Evolutionary conservation across 2,113 vertebrate genomes (phyloP), one percentile per base, ranked within the genome.

Genomic region (Eulemur macaco): DNA sequence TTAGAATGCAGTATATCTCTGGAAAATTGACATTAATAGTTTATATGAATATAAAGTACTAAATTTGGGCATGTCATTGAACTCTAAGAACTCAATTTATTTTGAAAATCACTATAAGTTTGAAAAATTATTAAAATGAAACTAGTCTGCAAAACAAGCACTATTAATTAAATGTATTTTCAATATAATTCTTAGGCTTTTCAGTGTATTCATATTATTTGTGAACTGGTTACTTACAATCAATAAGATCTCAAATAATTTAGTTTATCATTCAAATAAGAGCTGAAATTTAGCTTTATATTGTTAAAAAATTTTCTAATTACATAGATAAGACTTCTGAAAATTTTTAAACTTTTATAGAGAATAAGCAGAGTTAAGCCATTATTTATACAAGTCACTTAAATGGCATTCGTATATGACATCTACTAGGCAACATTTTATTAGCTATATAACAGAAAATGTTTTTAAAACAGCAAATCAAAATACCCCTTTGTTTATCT

Each of bases 121-220:
- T 74, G 71, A 91, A 92, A 93, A 71, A 71, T 89, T 52, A 66
- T 10, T 89, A 37, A 88, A 87, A 76, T 94, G 27, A 89, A 82
- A 89, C 56, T 89, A 42, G 27, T 93, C 60, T 95, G 4, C 31
- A 80, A 84, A 89, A 86, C 21, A 86, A 73, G 15, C 25, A 66
- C 50, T 83, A 69, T 14, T 87, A 58, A 69, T 14, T 87, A 58
- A 80, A 31, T 94, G 13, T 71, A 60, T 60, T 86, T 64, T 80
- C 20, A 74, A 18, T 64, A 47, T 60, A 58, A 42, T 92, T 83
- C 69, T 94, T 87, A 63, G 73, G 25, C 20, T 68, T 91, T 56
- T n/a, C 89, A 50, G 27, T 88, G 76, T 91, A 56, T 78, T 68
- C 23, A 66, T 73, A 76, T 95, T 73, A 76, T 95, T 88, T 87